Base-by-base conservation (phyloP, 2,113 vertebrate genomes). In the Aix galericulata region DNA sequence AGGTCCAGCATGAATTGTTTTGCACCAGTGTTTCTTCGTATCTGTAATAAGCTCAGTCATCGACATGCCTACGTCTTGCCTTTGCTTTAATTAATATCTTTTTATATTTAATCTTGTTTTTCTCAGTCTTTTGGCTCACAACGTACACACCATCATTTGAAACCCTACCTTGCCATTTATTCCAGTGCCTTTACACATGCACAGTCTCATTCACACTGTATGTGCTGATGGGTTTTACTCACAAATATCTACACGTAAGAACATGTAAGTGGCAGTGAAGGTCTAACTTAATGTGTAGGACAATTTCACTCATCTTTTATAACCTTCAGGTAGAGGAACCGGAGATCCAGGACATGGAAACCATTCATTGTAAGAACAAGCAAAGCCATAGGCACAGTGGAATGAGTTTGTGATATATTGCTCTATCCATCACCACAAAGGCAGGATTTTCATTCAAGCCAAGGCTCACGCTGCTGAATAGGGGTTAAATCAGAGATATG, bases 321-420 rank as follows among this genome's bases (percentile, higher is more conserved):
- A 82, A 59, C 72, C 82, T 85, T 77, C 72, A 76, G 29, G 25
- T 55, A 58, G 50, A 95, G 67, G 87, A 93, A 87, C 44, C 26
- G 6, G 62, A 87, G 40, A 86, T 15, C 21, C 9, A 89, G 66
- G 62, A 87, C 84, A 81, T 67, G 74, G 84, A 87, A 93, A 79
- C 67, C 71, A 91, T 92, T 91, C 53, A 89, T 87, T 91, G 44
- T 91, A 82, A 93, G 84, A 94, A 89, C 78, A 96, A 96, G 74
- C 9, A 91, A 91, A 94, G 63, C 27, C 87, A 82, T 1, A 86
- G 58, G 82, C 83, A 77, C 46, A 88, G 59, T 59, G 67, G 74
- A 97, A 95, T 91, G 87, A 87, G 79, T 93, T 95, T 85, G 82
- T 55, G 75, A 96, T 91, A 86, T 94, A 96, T 91, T 84, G 89